Conservation (phyloP, 2,797 vertebrate species). For the Amphiprion clarkii region DNA sequence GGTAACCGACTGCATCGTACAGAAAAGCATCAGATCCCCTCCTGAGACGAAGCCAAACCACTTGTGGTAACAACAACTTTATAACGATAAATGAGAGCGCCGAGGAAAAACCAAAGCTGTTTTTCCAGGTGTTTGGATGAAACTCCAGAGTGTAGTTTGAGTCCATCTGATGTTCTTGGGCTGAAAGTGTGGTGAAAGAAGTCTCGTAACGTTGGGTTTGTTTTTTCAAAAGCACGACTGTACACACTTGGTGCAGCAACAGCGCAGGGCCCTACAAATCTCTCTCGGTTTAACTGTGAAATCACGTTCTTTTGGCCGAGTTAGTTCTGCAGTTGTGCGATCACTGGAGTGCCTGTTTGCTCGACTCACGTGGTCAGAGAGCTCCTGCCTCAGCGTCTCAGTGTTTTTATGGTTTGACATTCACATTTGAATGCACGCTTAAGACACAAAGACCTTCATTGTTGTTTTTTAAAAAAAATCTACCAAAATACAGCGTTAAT, state of each 20-base stretch:
- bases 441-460: too few relatives aligned
- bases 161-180: slow-evolving; percentile 38
- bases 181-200: slow-evolving; percentile 43
- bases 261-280: neutral
- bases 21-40: slow-evolving; percentile 56
- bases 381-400: neutral
- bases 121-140: slow-evolving; percentile 76
- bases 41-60: slow-evolving; percentile 72
- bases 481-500: too few relatives aligned
- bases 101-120: slow-evolving; percentile 66
- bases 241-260: neutral
- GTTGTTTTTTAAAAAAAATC: too few relatives aligned
- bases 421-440: neutral
- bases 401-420: neutral
- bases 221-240: slow-evolving; percentile 4
- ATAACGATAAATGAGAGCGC: slow-evolving; percentile 64
- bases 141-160: slow-evolving; percentile 46
- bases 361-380: slow-evolving; percentile 5
- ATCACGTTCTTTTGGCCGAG: slow-evolving; percentile 9
- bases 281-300: slow-evolving; percentile 10
- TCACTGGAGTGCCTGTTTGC: neutral
- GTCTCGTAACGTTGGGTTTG: slow-evolving; percentile 33
- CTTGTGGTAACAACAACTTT: slow-evolving; percentile 71
- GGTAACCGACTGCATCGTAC: slow-evolving; percentile 63
- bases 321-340: neutral